These are phyloP conservation scores for Drosophila tropicalis DNA, from an alignment of 1,140 invertebrate species.

Conservation along the genomic window DNA sequence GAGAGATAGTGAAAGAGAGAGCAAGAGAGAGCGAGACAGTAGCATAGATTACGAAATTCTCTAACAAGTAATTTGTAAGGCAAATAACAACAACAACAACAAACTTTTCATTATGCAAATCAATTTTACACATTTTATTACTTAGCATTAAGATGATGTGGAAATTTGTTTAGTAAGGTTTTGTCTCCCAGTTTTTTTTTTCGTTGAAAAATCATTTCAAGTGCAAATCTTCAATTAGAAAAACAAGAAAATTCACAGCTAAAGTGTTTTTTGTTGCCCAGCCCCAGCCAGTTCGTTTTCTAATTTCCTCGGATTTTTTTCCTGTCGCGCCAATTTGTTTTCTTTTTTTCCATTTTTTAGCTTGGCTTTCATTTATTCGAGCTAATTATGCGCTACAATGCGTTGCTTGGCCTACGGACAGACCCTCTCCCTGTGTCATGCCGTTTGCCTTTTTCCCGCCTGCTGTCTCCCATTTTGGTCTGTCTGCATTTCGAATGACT, in stretches of 20 bases:
- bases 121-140: conserved; percentile 66
- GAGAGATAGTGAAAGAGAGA: too few species aligned
- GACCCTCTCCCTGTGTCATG: background rate
- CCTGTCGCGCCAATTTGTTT: background rate
- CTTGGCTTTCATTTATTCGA: conserved; percentile 29
- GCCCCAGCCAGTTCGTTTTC: conserved; percentile 23
- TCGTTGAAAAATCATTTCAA: conserved; percentile 48
- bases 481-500: conserved; percentile 4
- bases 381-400: conserved; percentile 65
- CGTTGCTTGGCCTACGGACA: conserved; percentile 44
- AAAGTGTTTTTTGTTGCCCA: conserved; percentile 15
- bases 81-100: conserved; percentile 33
- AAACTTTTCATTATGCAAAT: conserved; percentile 67
- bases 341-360: conserved; percentile 5
- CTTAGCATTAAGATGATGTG: conserved; percentile 49
- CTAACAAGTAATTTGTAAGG: conserved; percentile 39
- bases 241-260: conserved; percentile 54
- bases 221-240: conserved; percentile 62
- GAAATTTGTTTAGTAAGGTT: conserved; percentile 50
- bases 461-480: background rate
- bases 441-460: background rate
- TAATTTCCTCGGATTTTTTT: background rate
- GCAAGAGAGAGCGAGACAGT: conserved; percentile 1
- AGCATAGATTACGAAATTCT: conserved; percentile 45
- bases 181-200: conserved; percentile 21